Base-by-base conservation (phyloP, 2,113 vertebrate genomes). In the Sinocyclocheilus grahami region DNA sequence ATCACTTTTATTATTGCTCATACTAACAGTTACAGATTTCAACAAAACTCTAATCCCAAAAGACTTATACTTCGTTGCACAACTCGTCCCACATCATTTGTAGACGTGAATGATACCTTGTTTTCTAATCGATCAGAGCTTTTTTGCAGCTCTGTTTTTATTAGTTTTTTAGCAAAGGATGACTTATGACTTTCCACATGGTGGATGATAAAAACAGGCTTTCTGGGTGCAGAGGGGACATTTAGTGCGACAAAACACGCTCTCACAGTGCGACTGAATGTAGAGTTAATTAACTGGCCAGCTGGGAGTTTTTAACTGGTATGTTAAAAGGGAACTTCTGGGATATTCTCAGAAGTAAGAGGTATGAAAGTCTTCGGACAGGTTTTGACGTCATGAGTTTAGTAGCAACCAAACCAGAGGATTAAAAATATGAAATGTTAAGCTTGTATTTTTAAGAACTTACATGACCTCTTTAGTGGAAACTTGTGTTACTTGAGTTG, bases 1-100 rank as follows among this genome's bases (percentile, higher is more conserved):
- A 71, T n/a, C 27, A 6, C 42, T 71, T 53, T 71, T 65, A 69
- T 30, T 51, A 51, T 69, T 22, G 42, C 46, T 82, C 63, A 82
- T 53, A 51, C 37, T 65, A 2, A 5, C 58, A 24, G 6, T 79
- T 39, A 80, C 55, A 4, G 10, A 62, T 80, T 80, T 74, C 33
- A 9, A 42, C 58, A 62, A 77, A 33, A 24, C 51, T 51, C 11
- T 16, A 30, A 37, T 12, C 6, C 30, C 58, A 33, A 18, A 10
- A 37, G 7, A 71, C 30, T 37, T 4, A 1, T 22, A 30, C 24
- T 30, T 67, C 7, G 27, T 30, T 76, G 74, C 74, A 16, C 12
- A 48, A 76, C 42, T 48, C 69, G 0, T 11, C 39, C 39, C 72
- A 75, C 11, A 22, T 18, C 42, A 46, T 75, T 75, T 1, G 5